Evolutionary conservation across 2,888 invertebrate species (phyloP).

Genomic region (Scaptomyza flava): DNA sequence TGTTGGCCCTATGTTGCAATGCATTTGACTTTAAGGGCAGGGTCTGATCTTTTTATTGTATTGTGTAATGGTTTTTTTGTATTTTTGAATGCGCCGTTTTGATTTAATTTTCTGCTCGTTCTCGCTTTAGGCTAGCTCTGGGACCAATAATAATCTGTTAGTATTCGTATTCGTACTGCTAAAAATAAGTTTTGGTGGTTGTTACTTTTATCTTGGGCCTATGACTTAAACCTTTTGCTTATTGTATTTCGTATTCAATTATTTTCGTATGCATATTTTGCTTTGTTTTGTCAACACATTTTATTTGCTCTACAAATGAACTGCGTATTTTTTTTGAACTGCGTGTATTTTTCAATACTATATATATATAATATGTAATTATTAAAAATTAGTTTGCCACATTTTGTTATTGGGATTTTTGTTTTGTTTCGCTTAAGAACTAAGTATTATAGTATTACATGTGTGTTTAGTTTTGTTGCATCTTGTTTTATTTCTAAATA

Average conservation of each 20-base stretch:
- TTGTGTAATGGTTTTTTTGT: slow-evolving; percentile 3
- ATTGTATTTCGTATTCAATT: slow-evolving; percentile 62
- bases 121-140: slow-evolving; percentile 1
- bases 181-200: slow-evolving; percentile 68
- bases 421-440: slow-evolving; percentile 50
- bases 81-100: slow-evolving; percentile 26
- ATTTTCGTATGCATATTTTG: slow-evolving; percentile 35
- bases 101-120: slow-evolving; percentile 37
- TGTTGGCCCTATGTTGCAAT: slow-evolving; percentile 21
- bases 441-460: slow-evolving; percentile 48
- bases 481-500: slow-evolving; percentile 53
- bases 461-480: slow-evolving; percentile 18
- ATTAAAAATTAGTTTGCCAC: slow-evolving; percentile 78
- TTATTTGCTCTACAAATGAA: slow-evolving; percentile 71
- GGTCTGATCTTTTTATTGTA: slow-evolving; percentile 25
- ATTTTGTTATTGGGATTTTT: slow-evolving; percentile 41
- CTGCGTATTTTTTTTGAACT: no score
- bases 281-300: slow-evolving; percentile 36
- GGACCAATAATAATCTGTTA: slow-evolving; percentile 24
- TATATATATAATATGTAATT: slow-evolving; percentile 33
- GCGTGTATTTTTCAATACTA: slow-evolving; percentile 4
- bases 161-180: slow-evolving; percentile 55
- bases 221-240: slow-evolving; percentile 73
- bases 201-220: slow-evolving; percentile 72
- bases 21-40: slow-evolving; percentile 28